Base-by-base conservation (phyloP, 2,113 vertebrate genomes). In the Ploceus nigricollis region DNA sequence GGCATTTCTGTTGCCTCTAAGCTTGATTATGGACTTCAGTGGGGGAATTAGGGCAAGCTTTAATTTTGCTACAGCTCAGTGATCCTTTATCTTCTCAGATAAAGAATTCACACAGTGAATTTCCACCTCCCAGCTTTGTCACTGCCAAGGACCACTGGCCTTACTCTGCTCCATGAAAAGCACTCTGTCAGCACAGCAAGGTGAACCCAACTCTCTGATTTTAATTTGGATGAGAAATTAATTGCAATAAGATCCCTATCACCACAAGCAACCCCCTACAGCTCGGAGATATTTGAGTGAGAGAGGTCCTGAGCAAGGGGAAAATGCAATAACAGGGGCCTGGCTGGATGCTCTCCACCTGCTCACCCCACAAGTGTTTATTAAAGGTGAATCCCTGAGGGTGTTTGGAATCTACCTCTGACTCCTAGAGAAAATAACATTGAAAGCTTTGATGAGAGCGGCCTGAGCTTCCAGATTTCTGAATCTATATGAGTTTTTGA, bases 161-260 rank as follows among this genome's bases (percentile, higher is more conserved):
- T 93, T 89, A 8, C 76, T 57, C 60, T 81, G 79, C 66, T 94
- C 77, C 58, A 57, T 51, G 89, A 72, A 87, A 96, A 97, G 83
- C 58, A 50, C 37, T 70, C 91, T 50, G 65, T 48, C 84, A n/a
- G n/a, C 94, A 56, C 70, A 89, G 95, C 91, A 92, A 97, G 76
- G 95, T 93, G 94, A 97, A 78, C 47, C 4, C 37, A 90, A 47
- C 4, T 20, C 6, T 20, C 76, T 90, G 96, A 93, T 95, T 97
- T 97, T 93, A 86, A 96, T 97, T 96, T 90, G 81, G 93, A 73
- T 90, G 87, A 91, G 82, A 94, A 90, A 96, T 42, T 51, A 88
- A 93, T 54, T 44, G 54, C 90, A 96, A 70, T 87, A 91, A 90
- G 82, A 73, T 80, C 42, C 24, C 63, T 61, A 47, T 35, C 75